Conservation (phyloP, 2,113 vertebrate species). For the Phalacrocorax brasilianus region DNA sequence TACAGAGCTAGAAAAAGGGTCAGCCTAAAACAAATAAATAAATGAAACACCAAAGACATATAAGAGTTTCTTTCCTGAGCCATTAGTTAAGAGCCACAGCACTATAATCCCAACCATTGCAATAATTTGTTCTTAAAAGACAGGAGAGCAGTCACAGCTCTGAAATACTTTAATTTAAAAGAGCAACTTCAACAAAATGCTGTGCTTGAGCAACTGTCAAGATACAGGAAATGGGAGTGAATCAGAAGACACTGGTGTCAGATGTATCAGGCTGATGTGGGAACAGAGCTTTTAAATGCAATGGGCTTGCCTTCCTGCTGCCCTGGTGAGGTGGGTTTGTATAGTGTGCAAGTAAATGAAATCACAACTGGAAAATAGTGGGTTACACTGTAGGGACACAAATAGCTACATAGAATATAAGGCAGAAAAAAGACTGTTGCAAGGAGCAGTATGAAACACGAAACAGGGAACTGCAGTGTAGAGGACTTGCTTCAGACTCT, state of each 20-base stretch:
- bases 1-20: not conserved
- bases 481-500: not conserved
- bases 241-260: not conserved
- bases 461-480: fast-evolving
- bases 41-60: not conserved
- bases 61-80: not conserved
- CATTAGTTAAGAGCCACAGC: not conserved
- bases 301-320: not conserved
- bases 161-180: not conserved
- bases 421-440: not conserved
- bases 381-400: not conserved
- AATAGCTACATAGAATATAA: not conserved
- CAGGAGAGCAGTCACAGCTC: not conserved
- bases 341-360: not conserved
- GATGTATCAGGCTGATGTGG: not conserved
- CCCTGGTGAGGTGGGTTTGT: not conserved
- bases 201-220: not conserved
- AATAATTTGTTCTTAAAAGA: not conserved
- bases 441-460: not conserved
- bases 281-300: not conserved
- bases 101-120: not conserved
- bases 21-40: not conserved
- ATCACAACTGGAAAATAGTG: not conserved
- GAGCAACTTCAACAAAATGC: not conserved
- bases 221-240: not conserved